Evolutionary conservation across 2,888 invertebrate genomes (phyloP), one percentile per base, ranked within the genome.

Genomic region (Cosmorhoe ocellata): DNA sequence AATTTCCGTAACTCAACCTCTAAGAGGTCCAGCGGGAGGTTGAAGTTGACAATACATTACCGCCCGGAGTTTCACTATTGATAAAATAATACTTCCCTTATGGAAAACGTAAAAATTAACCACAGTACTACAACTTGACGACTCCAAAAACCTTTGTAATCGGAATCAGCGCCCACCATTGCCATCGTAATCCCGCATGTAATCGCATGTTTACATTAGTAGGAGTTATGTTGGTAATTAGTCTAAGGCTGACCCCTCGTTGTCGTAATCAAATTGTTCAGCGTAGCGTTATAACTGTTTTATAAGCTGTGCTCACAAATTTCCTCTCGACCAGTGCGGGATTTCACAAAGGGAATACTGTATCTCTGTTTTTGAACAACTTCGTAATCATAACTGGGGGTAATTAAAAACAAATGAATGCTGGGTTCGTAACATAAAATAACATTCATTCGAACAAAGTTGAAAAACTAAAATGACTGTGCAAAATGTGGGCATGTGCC

Each of bases 151-250:
- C 28, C 33, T 39, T 11, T 22, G 26, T 48, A 45, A 49, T 49
- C 39, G 44, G 11, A 40, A 53, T 32, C 44, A 50, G 22, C 22
- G 33, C 28, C 41, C 45, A 14, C 22, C 31, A 30, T 41, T 30
- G 14, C 36, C 37, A 8, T 28, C 5, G 22, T 41, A 56, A 54
- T 51, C 49, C 36, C 44, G 27, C 22, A 31, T 18, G 46, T 47
- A 52, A 59, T 55, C 51, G 11, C 52, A 46, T 51, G 48, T 43
- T 42, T 58, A 42, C 59, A 58, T 66, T 65, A 54, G 46, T 41
- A 44, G 34, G 56, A 64, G 52, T 61, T 55, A 59, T 60, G 56
- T 48, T 37, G 39, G 56, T 55, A 61, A 66, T 66, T 63, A 66
- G 54, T 53, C 39, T 40, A 45, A 37, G 54, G 56, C 53, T 56